These are phyloP conservation scores for Conger conger DNA, from an alignment of 2,113 vertebrate genomes.

Conservation along the genomic window DNA sequence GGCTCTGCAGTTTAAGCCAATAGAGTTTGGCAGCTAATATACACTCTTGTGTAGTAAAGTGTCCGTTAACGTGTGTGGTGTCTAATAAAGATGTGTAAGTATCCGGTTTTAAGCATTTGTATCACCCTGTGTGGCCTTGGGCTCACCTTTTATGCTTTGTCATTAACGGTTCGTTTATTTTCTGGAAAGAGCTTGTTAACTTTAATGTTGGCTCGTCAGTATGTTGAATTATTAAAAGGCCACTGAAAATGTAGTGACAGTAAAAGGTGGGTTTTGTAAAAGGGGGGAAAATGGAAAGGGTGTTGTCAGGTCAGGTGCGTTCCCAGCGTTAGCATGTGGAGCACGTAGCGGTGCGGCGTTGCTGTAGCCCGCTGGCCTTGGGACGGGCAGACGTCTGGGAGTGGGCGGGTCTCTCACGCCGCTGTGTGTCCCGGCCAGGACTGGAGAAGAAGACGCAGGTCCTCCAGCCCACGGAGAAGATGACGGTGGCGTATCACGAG, in stretches of 20 bases:
- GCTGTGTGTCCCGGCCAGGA: constrained; percentile 39
- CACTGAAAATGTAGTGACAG: neutral
- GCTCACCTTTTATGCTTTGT: neutral
- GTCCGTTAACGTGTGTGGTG: neutral
- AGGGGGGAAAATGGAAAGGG: neutral
- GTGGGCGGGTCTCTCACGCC: neutral
- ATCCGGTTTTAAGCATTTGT: neutral
- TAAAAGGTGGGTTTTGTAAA: neutral
- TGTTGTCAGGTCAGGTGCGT: neutral
- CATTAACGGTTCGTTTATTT: neutral
- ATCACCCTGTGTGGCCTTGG: neutral
- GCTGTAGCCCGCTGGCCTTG: neutral
- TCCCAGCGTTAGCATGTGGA: neutral
- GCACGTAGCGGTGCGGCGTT: neutral
- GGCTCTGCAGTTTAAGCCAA: neutral
- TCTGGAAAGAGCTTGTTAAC: neutral
- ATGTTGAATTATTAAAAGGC: neutral
- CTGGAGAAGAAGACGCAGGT: constrained; percentile 70
- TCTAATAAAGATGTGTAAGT: neutral
- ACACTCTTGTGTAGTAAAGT: neutral
- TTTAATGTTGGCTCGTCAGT: neutral
- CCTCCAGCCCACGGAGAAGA: constrained; percentile 62
- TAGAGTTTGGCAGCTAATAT: neutral
- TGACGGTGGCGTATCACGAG: constrained; percentile 60
- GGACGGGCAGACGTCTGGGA: neutral